Percentiles rank a stretch among this genome's conserved stretches.
phyloP scores from a whole-genome alignment of 2,888 invertebrate species.

The Nasonia oneida region DNA sequence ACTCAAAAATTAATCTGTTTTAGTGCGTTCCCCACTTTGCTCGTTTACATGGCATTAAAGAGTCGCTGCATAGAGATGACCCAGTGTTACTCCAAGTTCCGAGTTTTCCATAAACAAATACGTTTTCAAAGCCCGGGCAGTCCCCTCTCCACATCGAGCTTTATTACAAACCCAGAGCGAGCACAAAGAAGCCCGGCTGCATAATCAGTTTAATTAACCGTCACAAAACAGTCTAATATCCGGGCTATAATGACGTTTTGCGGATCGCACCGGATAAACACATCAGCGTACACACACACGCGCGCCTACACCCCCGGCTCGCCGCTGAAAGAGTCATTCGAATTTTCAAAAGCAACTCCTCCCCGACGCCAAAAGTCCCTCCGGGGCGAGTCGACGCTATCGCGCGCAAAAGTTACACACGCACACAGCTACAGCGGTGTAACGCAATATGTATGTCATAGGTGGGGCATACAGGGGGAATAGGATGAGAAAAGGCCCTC shows the following conservation, averaged over 20 bases:
- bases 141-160: too few relatives aligned
- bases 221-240: slow-evolving; percentile 48
- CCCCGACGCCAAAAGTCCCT: not conserved
- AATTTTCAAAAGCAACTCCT: slow-evolving; percentile 17
- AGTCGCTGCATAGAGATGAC: too few relatives aligned
- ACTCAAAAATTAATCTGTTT: not conserved
- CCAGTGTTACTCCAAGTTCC: too few relatives aligned
- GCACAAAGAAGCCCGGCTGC: slow-evolving; percentile 20
- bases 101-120: too few relatives aligned
- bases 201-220: slow-evolving; percentile 47
- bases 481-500: slow-evolving; percentile 67
- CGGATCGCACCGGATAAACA: slow-evolving; percentile 26
- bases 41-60: too few relatives aligned
- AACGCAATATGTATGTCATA: slow-evolving; percentile 61
- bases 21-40: too few relatives aligned
- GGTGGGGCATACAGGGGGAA: slow-evolving; percentile 13
- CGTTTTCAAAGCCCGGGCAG: too few relatives aligned
- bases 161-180: not conserved
- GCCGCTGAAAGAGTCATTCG: not conserved
- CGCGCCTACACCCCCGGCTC: too few relatives aligned
- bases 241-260: slow-evolving; percentile 43
- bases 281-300: not conserved
- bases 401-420: slow-evolving; percentile 28
- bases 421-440: not conserved
- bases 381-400: not conserved